Evolutionary conservation across 2,888 invertebrate genomes (phyloP).

Genomic region (Chironomus riparius): DNA sequence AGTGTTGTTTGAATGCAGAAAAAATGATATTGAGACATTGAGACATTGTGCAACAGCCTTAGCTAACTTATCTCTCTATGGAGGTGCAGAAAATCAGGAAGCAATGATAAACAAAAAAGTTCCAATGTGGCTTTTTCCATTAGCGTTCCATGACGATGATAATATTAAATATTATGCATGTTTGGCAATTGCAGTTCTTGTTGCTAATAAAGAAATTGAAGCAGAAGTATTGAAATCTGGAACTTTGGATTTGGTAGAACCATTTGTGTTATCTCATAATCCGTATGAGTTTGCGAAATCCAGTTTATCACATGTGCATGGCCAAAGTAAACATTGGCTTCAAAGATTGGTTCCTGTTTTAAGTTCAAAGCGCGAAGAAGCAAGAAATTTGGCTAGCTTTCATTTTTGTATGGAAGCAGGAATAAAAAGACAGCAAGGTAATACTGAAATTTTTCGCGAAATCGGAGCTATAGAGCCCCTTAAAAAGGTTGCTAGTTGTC

Average conservation of each 20-base stretch:
- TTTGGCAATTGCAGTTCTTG: constrained; percentile 90
- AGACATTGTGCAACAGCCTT: constrained; percentile 94
- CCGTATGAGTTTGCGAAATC: constrained; percentile 92
- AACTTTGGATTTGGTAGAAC: constrained; percentile 93
- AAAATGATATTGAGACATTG: constrained; percentile 83
- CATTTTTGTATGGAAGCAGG: constrained; percentile 99
- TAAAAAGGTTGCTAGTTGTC: constrained; percentile 93
- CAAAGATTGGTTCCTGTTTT: constrained; percentile 86
- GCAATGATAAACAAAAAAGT: constrained; percentile 93
- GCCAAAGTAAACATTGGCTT: constrained; percentile 93
- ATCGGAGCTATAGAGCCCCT: constrained; percentile 92
- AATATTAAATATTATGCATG: constrained; percentile 98
- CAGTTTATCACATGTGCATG: constrained; percentile 86
- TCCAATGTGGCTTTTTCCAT: constrained; percentile 93
- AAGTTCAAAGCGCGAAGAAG: constrained; percentile 90
- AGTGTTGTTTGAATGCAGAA: constrained; percentile 88
- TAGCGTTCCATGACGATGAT: constrained; percentile 94
- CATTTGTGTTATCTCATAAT: constrained; percentile 89
- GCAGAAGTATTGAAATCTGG: constrained; percentile 92
- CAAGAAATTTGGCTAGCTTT: constrained; percentile 92
- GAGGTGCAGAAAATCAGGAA: constrained; percentile 93
- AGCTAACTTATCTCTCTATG: constrained; percentile 92
- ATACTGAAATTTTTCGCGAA: constrained; percentile 82
- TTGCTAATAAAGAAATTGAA: constrained; percentile 96
- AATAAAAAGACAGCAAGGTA: constrained; percentile 89